A percentile compares a stretch with the other conserved stretches of the same genome.
phyloP scores from a whole-genome alignment of 2,113 vertebrate species.

The Mugil cephalus region DNA sequence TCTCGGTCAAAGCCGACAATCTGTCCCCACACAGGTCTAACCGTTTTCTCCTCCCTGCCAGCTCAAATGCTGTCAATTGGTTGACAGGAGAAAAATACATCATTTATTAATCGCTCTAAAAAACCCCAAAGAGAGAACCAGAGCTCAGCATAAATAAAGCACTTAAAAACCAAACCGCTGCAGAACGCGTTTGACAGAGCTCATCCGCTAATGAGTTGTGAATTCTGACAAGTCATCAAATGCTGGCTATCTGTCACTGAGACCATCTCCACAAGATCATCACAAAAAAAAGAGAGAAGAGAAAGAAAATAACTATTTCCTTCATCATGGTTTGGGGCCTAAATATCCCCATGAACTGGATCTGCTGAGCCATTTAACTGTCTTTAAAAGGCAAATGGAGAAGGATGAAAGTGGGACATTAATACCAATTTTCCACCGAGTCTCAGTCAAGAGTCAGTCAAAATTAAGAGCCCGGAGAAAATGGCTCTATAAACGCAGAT shows the following conservation, averaged over 20 bases:
- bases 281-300: neutral
- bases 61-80: conserved; percentile 76
- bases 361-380: conserved; percentile 18
- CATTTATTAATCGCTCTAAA: conserved; percentile 79
- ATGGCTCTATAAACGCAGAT: no score
- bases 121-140: conserved; percentile 70
- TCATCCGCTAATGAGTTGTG: conserved; percentile 56
- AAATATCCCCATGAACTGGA: conserved; percentile 1
- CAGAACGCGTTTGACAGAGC: conserved; percentile 61
- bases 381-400: neutral
- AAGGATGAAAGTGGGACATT: neutral
- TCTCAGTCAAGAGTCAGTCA: no score
- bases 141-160: conserved; percentile 69
- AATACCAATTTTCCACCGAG: neutral
- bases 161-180: conserved; percentile 67
- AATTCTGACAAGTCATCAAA: conserved; percentile 62
- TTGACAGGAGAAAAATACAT: conserved; percentile 71
- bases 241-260: conserved; percentile 61
- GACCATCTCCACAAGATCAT: conserved; percentile 43
- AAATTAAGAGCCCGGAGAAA: neutral
- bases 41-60: conserved; percentile 64
- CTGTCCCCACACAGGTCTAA: conserved; percentile 40
- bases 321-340: neutral
- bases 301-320: conserved; percentile 13
- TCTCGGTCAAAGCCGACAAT: conserved; percentile 42